Evolutionary conservation across 2,113 vertebrate genomes (phyloP).

Genomic region (Litocranius walleri): DNA sequence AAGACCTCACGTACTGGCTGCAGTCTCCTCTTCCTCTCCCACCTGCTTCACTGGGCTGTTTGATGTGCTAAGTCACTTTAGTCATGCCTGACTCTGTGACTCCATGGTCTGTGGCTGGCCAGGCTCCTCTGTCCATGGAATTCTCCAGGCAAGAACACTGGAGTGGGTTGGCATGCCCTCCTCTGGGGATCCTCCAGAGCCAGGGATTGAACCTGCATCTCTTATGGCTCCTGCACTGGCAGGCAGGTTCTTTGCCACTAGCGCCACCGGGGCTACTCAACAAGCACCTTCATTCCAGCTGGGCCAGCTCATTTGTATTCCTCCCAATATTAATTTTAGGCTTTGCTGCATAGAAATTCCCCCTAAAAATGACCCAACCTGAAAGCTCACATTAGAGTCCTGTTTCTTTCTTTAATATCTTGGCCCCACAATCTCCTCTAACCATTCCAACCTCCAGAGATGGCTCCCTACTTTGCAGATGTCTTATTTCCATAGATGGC

Average conservation of each 20-base stretch:
- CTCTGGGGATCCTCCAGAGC: not conserved
- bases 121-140: not conserved
- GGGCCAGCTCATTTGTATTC: not conserved
- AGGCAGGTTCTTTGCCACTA: not conserved
- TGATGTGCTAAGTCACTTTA: not conserved
- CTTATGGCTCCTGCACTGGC: not conserved
- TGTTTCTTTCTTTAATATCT: not conserved
- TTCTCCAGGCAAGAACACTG: not conserved
- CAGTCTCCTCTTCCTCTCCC: not conserved
- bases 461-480: not conserved
- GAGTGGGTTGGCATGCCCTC: not conserved
- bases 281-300: not conserved
- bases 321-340: not conserved
- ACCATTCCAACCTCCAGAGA: not conserved
- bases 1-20: not conserved
- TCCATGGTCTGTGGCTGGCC: not conserved
- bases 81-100: not conserved
- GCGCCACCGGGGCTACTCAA: accelerated
- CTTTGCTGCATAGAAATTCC: not conserved
- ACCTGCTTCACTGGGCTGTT: not conserved
- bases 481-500: not conserved
- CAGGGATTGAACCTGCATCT: not conserved
- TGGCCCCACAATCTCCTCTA: not conserved
- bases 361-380: not conserved
- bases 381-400: not conserved